These are phyloP conservation scores for Brenthis ino DNA, from an alignment of 2,888 invertebrate genomes.

Conservation along the genomic window DNA sequence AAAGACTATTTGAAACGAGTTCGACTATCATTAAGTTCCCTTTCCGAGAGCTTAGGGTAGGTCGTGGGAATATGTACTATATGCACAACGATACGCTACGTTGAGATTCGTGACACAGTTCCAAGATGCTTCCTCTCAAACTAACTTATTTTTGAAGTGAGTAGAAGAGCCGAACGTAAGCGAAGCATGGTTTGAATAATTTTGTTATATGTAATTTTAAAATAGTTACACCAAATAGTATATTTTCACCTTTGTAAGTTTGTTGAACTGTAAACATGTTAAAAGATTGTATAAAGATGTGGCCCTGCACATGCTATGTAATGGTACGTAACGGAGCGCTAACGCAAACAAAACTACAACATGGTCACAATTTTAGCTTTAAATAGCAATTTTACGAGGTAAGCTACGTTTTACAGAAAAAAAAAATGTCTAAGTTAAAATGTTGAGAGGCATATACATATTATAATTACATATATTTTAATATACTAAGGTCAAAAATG, in stretches of 20 bases:
- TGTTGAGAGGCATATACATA: neutral
- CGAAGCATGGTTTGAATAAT: slow-evolving; percentile 20
- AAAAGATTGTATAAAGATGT: slow-evolving; percentile 75
- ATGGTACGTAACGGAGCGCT: slow-evolving; percentile 44
- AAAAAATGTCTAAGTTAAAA: neutral
- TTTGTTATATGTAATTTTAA: slow-evolving; percentile 32
- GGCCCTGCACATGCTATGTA: slow-evolving; percentile 49
- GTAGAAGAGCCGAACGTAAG: slow-evolving; percentile 9
- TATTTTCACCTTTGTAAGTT: slow-evolving; percentile 50
- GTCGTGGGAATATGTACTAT: slow-evolving; percentile 36
- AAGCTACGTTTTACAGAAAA: slow-evolving; percentile 1
- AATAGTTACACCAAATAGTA: slow-evolving; percentile 39
- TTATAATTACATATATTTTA: too few relatives aligned
- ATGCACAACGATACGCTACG: slow-evolving; percentile 32
- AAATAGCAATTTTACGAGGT: slow-evolving; percentile 28
- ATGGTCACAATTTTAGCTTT: slow-evolving; percentile 25
- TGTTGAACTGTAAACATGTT: slow-evolving; percentile 71
- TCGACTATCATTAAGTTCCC: slow-evolving; percentile 13
- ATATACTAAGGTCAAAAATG: too few relatives aligned
- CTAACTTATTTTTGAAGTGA: slow-evolving; percentile 24
- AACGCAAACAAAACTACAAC: slow-evolving; percentile 52
- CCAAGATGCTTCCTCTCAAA: slow-evolving; percentile 31
- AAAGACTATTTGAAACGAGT: neutral
- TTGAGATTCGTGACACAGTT: slow-evolving; percentile 40
- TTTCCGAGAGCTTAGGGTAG: slow-evolving; percentile 28